Conservation (phyloP, 2,888 invertebrate genomes). For the Cheilosia urbana region DNA sequence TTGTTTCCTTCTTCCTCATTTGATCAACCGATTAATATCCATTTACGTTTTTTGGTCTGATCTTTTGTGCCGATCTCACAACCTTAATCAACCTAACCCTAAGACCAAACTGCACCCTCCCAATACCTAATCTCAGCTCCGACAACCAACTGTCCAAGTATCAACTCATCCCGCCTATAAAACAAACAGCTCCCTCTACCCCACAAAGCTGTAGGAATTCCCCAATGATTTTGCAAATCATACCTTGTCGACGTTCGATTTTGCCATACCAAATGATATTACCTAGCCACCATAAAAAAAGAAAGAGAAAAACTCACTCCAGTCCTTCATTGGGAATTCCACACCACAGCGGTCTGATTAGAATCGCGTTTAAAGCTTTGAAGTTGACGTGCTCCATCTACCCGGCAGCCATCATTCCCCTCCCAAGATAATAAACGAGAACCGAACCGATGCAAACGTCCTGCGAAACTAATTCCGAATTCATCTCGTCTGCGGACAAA, state of each 20-base stretch:
- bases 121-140: neutral
- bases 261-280: neutral
- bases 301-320: neutral
- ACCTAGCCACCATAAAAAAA: neutral
- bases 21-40: too few species aligned
- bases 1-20: too few species aligned
- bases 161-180: neutral
- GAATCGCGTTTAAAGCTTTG: constrained; percentile 44
- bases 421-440: constrained; percentile 24
- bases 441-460: neutral
- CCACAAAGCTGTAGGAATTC: neutral
- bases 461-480: constrained; percentile 38
- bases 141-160: neutral
- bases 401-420: neutral
- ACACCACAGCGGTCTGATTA: constrained; percentile 32
- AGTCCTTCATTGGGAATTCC: constrained; percentile 26
- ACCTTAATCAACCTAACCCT: too few species aligned
- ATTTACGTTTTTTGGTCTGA: too few species aligned
- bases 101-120: too few species aligned
- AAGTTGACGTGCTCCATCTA: constrained; percentile 37
- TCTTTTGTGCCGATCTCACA: too few species aligned
- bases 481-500: constrained; percentile 37
- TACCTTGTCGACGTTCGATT: constrained; percentile 3
- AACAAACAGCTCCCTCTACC: neutral
- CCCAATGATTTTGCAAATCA: constrained; percentile 18